These are phyloP conservation scores for Drosophila kuntzei DNA, from an alignment of 2,888 invertebrate species.

Conservation along the genomic window DNA sequence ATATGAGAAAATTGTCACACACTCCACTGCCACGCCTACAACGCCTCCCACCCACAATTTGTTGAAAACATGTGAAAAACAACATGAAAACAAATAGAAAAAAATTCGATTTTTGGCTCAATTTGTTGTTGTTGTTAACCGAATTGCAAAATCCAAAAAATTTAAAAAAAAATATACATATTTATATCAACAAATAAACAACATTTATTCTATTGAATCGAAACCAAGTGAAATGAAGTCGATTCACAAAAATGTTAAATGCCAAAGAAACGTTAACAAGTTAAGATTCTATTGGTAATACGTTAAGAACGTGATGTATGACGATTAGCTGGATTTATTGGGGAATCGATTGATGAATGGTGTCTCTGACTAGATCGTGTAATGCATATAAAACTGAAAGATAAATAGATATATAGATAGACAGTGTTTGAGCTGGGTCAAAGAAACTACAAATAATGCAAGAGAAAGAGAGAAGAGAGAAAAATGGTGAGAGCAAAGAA, in stretches of 20 bases:
- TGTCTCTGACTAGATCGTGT: conserved; percentile 51
- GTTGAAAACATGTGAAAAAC: conserved; percentile 53
- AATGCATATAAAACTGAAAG: conserved; percentile 50
- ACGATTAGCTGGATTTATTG: conserved; percentile 64
- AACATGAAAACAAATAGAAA: conserved; percentile 34
- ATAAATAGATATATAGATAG: conserved; percentile 3
- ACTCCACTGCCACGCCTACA: conserved; percentile 37
- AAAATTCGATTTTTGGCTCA: conserved; percentile 25
- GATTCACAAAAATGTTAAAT: conserved; percentile 32
- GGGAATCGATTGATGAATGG: conserved; percentile 61
- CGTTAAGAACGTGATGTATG: conserved; percentile 46
- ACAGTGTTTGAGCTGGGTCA: conserved; percentile 8
- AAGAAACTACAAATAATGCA: background rate
- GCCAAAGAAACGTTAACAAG: conserved; percentile 46
- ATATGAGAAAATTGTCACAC: conserved; percentile 79
- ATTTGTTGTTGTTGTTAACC: conserved; percentile 11
- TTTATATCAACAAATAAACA: too few relatives aligned
- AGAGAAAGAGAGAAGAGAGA: background rate
- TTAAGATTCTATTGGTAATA: conserved; percentile 41
- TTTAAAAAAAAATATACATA: background rate
- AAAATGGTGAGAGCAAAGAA: background rate
- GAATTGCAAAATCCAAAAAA: conserved; percentile 8
- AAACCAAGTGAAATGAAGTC: conserved; percentile 19
- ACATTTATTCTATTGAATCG: conserved; percentile 23
- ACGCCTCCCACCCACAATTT: conserved; percentile 37